Evolutionary conservation across 2,888 invertebrate species (phyloP), one percentile per base, ranked within the genome.

Genomic region (Gastracanthus pulcherrimus): DNA sequence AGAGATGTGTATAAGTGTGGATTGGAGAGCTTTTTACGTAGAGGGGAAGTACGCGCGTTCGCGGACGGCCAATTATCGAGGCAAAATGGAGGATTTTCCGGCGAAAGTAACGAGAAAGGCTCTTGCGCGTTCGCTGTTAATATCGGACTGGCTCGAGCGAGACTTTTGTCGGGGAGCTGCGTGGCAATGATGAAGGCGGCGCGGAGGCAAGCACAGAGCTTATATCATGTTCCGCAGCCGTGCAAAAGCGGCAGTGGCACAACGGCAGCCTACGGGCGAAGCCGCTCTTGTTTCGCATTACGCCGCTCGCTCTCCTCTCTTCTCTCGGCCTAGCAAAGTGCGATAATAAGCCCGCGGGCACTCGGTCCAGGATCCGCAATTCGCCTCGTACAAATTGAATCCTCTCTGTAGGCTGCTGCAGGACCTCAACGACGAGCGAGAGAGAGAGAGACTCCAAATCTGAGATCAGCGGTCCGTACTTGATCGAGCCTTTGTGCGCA

Each of bases 261-360:
- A n/a, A n/a, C 11, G 13, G 58, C 36, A 75, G 82, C 78, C 82
- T 60, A 82, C 75, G 72, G 82, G 81, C 58, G 60, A 67, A 19
- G 36, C 62, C 36, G 71, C 72, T 79, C 79, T 80, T 76, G 76
- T 82, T 77, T 77, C 76, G 87, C 70, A 76, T 80, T 82, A 79
- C n/a, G 66, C 82, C 67, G 19, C 31, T 34, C 88, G 23, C 55
- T 29, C 31, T 67, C 41, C 55, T 29, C 36, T 34, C 36, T 60
- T 13, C 11, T 48, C 85, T 87, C 87, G 87, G 87, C 87, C 86
- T 86, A 86, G 89, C 87, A 89, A 89, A 88, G 89, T 89, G 89
- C 88, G 89, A 89, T 89, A 89, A 89, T 89, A 89, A 89, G 89
- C 89, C 89, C 89, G 87, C 89, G 89, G 89, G 89, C 89, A 87